These are phyloP conservation scores for Takifugu rubripes DNA, from an alignment of 2,797 vertebrate genomes.

Conservation along the genomic window DNA sequence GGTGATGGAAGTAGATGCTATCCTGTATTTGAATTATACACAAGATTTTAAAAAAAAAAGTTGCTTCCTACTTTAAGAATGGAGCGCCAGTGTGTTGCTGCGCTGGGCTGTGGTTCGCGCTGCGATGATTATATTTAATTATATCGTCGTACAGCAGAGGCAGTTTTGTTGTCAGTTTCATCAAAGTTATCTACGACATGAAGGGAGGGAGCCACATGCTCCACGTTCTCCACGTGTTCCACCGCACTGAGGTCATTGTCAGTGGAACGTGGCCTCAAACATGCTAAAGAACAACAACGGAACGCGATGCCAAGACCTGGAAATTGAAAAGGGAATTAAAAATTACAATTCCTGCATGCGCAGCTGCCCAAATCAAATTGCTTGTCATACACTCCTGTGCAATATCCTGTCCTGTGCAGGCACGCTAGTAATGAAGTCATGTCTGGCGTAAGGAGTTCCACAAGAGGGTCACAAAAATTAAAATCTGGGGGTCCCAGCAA, in stretches of 20 bases:
- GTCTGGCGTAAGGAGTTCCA: conserved; percentile 59
- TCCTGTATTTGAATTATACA: conserved; percentile 67
- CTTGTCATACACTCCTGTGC: conserved; percentile 65
- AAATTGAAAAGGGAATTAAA: conserved; percentile 66
- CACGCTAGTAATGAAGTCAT: conserved; percentile 68
- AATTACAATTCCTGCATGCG: conserved; percentile 73
- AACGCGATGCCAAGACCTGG: conserved; percentile 19
- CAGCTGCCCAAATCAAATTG: conserved; percentile 69
- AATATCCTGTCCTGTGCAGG: conserved; percentile 69
- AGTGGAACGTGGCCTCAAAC: background rate
- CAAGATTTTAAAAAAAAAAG: conserved; percentile 20
- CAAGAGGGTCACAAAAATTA: conserved; percentile 59
- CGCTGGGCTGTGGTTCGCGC: background rate
- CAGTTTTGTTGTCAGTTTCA: conserved; percentile 8
- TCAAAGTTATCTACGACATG: conserved; percentile 1
- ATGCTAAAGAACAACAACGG: background rate
- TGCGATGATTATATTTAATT: conserved; percentile 18
- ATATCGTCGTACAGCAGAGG: no score
- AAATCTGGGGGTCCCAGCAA: conserved; percentile 46
- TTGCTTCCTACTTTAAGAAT: conserved; percentile 14
- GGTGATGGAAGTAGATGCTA: conserved; percentile 71
- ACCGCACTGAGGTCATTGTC: background rate
- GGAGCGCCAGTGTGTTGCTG: background rate
- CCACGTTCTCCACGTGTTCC: no score
- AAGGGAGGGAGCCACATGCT: background rate